Evolutionary conservation across 92 coral and sea anemone species (phyloP), one percentile per base, ranked within the genome.

Genomic region (Parazoanthus darwini): DNA sequence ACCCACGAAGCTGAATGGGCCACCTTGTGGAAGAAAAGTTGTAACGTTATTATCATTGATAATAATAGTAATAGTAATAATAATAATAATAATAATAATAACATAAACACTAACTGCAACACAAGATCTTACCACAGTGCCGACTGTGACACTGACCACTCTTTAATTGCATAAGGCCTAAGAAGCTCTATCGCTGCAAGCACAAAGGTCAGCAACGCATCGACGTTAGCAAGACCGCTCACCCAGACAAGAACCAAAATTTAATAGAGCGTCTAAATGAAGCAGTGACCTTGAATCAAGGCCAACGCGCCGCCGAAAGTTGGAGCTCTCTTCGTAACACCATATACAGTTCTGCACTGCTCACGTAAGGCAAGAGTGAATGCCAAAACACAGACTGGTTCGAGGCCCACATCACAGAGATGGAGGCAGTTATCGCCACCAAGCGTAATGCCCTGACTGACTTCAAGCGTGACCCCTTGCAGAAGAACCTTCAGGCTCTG

Each of bases 131-230:
- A 78, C 82, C 82, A 78, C 50, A 78, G 82, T 38, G 82, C 82
- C 7, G 82, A 78, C 58, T 84, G 88, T 35, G 88, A 84, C 79
- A 85, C 88, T 85, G 79, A 85, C 18, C 88, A 85, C 20, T n/a
- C n/a, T n/a, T n/a, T n/a, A n/a, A n/a, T n/a, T n/a, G n/a, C n/a
- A n/a, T 83, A 14, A 56, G 36, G n/a, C 87, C 87, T 23, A 63
- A 83, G 87, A 66, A 56, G 33, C 50, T 83, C 33, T 29, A 29
- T 29, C 33, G 33, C 33, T 29, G 33, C 33, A 29, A 29, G 33
- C 33, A 29, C 33, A 29, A 29, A 29, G 33, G 33, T 29, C 33
- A 29, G 33, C 33, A 29, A 29, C 33, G 33, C 33, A 29, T 83
- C 9, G 10, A 83, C 71, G 9, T 35, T 50, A 25, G 77, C 87